A percentile compares a stretch with the other conserved stretches of the same genome.
Conservation (phyloP, 2,797 vertebrate species). For the Onychomys leucogaster region DNA sequence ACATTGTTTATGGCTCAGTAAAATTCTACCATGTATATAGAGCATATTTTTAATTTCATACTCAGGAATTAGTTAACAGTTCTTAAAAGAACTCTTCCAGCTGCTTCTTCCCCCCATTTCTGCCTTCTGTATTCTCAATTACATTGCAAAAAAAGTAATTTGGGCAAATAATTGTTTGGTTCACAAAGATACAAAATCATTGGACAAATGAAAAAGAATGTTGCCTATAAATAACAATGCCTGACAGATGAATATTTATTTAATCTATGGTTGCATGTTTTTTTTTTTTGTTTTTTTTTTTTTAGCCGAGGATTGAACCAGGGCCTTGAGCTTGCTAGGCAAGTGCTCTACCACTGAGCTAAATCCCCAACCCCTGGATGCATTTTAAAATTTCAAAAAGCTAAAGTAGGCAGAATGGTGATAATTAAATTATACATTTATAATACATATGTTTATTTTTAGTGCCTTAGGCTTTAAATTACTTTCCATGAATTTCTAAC, state of each 20-base stretch:
- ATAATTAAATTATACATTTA: neutral
- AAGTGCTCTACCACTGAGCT: too few relatives aligned
- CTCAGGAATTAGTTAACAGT: neutral
- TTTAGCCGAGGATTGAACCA: too few relatives aligned
- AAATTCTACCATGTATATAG: neutral
- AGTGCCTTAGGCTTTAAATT: neutral
- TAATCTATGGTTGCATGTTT: neutral
- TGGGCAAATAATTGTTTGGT: neutral
- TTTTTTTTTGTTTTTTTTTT: too few relatives aligned
- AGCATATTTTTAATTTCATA: too few relatives aligned
- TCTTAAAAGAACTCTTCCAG: neutral
- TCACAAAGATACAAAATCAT: neutral
- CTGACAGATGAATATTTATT: conserved; percentile 1
- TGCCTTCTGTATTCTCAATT: neutral
- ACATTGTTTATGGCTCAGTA: neutral
- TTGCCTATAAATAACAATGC: neutral
- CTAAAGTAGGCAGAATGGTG: neutral
- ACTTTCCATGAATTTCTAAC: neutral
- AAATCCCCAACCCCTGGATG: too few relatives aligned
- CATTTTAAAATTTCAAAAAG: neutral
- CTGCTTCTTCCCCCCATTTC: neutral
- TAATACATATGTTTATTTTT: neutral
- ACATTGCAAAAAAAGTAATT: neutral
- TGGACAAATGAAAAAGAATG: neutral
- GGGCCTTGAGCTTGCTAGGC: too few relatives aligned